phyloP scores from a whole-genome alignment of 2,888 invertebrate genomes.

The Polyommatus icarus region DNA sequence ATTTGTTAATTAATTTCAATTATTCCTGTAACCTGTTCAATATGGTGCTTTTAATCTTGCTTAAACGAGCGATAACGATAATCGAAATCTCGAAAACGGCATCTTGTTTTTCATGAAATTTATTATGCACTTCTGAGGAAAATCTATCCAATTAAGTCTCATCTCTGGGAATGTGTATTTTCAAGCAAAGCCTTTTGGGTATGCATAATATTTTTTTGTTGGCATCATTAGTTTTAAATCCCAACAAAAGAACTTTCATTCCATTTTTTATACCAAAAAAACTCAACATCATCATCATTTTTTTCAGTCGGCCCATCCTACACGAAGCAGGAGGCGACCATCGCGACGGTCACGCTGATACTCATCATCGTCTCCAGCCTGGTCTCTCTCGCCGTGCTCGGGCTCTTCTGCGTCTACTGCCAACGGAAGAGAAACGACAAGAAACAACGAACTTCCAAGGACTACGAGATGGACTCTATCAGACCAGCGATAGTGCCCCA shows the following conservation, averaged over 20 bases:
- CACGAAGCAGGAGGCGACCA: slow-evolving; percentile 87
- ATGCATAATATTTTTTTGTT: too few relatives aligned
- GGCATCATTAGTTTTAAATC: too few relatives aligned
- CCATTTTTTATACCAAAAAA: too few relatives aligned
- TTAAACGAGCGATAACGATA: too few relatives aligned
- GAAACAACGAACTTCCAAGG: slow-evolving; percentile 91
- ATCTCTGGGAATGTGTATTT: background rate
- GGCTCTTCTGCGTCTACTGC: slow-evolving; percentile 89
- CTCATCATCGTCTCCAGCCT: slow-evolving; percentile 89
- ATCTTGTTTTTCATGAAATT: background rate
- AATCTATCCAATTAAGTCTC: background rate
- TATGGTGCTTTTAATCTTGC: background rate
- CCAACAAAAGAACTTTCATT: too few relatives aligned
- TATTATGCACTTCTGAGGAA: background rate
- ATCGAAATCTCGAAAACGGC: background rate
- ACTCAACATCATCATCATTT: slow-evolving; percentile 40
- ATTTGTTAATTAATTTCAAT: background rate
- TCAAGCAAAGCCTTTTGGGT: too few relatives aligned
- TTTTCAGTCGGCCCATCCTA: slow-evolving; percentile 88
- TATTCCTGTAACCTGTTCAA: background rate
- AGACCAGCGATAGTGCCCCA: slow-evolving; percentile 92
- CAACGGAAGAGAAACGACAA: slow-evolving; percentile 90
- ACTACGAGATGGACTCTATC: slow-evolving; percentile 94
- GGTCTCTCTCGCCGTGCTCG: slow-evolving; percentile 84
- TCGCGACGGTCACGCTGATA: slow-evolving; percentile 89